Evolutionary conservation across 2,888 invertebrate species (phyloP), one percentile per base, ranked within the genome.

Genomic region (Pimpla rufipes): DNA sequence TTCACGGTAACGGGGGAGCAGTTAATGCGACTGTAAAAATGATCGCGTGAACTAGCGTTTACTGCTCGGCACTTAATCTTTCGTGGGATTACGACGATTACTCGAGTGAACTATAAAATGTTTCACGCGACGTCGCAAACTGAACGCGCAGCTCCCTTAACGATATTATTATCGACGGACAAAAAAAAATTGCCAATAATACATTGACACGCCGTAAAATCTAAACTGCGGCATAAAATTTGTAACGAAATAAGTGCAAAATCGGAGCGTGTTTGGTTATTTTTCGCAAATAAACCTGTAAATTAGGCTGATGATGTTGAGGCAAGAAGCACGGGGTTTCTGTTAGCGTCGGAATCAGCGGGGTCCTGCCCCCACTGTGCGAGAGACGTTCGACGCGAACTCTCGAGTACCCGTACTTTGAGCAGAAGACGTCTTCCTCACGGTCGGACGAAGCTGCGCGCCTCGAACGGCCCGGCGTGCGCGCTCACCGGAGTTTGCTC

Each of bases 401-500:
- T 47, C 40, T 50, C 21, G 47, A 16, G 55, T 55, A 79, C 52
- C 21, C 23, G 40, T 64, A 79, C 68, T 70, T 70, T 64, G 62
- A 64, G 62, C 55, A 29, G 45, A 71, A 74, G 82, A 83, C 71
- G 70, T 79, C 83, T 79, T 83, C 66, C 75, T 75, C 71, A 57
- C 70, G 83, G 29, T 62, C 23, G 47, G 47, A 18, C 59, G 47
- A 47, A 62, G 45, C 74, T 71, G 66, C 45, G 45, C 68, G 42
- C 29, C 10, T 29, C 59, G 67, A 74, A 76, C 71, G 50, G 47
- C 18, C 52, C 16, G 35, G 70, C 70, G 73, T 29, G 50, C 62
- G 59, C 73, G 68, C 70, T 50, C 71, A 70, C 45, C 29, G 47
- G 73, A 67, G 73, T 87, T 87, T 85, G 82, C 75, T 84, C 77